Percentiles rank a stretch among this genome's conserved stretches.
These are phyloP conservation scores for Leptinotarsa defecta DNA, from an alignment of 1,140 invertebrate species.

Conservation along the genomic window DNA sequence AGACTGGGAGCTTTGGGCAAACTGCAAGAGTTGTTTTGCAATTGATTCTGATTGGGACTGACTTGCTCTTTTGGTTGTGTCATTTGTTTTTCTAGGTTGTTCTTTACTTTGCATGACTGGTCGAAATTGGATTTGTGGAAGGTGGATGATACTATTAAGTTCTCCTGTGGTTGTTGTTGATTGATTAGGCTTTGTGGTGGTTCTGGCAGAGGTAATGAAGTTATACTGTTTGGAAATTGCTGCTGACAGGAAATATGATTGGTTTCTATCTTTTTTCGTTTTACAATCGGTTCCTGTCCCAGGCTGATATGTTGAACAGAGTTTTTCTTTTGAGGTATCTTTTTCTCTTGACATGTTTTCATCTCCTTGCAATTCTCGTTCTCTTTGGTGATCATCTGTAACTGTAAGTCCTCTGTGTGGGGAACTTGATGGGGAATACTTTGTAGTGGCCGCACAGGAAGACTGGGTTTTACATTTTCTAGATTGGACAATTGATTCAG, in stretches of 20 bases:
- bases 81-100: not conserved
- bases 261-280: not conserved
- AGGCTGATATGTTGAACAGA: not conserved
- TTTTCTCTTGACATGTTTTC: not conserved
- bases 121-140: not conserved
- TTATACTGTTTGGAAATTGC: constrained; percentile 7
- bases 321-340: not conserved
- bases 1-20: constrained; percentile 16
- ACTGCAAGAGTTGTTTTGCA: constrained; percentile 17
- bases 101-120: not conserved
- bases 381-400: not conserved
- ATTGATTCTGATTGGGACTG: constrained; percentile 1
- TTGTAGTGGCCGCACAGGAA: not conserved
- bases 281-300: not conserved
- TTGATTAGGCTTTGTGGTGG: not conserved
- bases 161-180: not conserved
- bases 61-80: not conserved
- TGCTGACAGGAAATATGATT: not conserved
- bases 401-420: not conserved
- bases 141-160: not conserved
- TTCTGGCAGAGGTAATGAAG: not conserved
- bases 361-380: not conserved
- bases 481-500: not conserved
- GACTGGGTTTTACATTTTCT: not conserved
- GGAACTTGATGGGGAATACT: not conserved